These are phyloP conservation scores for Flexamia atlantica DNA, from an alignment of 2,888 invertebrate species.

Conservation along the genomic window DNA sequence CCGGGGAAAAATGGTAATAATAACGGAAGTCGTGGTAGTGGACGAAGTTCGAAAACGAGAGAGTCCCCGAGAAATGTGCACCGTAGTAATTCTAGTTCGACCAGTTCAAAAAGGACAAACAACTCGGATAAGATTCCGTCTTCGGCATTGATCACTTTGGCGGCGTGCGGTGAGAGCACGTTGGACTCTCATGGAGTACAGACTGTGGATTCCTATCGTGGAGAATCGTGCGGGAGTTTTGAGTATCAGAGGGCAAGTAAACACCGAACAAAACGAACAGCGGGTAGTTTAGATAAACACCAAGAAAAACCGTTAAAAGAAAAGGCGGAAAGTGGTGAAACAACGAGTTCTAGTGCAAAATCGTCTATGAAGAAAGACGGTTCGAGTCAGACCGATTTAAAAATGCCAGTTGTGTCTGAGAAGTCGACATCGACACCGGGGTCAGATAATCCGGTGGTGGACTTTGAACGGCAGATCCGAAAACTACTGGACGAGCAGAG, in stretches of 20 bases:
- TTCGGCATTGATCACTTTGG: constrained; percentile 78
- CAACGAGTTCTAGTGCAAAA: constrained; percentile 61
- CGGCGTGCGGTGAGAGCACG: constrained; percentile 75
- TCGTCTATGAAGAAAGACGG: constrained; percentile 77
- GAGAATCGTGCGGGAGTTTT: constrained; percentile 82
- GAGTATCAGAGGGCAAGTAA: constrained; percentile 76
- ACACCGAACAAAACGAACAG: constrained; percentile 73
- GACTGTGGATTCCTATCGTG: constrained; percentile 80
- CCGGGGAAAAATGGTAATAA: constrained; percentile 70
- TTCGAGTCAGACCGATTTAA: constrained; percentile 83
- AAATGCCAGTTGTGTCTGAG: constrained; percentile 75
- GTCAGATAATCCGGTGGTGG: constrained; percentile 72
- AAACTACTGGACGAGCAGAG: constrained; percentile 86
- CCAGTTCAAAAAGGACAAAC: constrained; percentile 67
- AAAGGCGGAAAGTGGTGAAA: constrained; percentile 61
- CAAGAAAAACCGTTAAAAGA: constrained; percentile 49
- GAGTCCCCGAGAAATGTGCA: constrained; percentile 67
- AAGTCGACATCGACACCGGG: constrained; percentile 64
- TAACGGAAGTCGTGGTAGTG: constrained; percentile 66
- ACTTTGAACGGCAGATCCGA: constrained; percentile 89
- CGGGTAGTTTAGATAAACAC: constrained; percentile 68
- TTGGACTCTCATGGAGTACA: constrained; percentile 76
- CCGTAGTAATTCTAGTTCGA: constrained; percentile 66
- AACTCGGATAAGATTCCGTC: constrained; percentile 75
- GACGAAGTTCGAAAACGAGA: constrained; percentile 66